Percentiles rank a stretch among this genome's conserved stretches.
phyloP scores from a whole-genome alignment of 2,797 vertebrate species.

The Platalea minor region DNA sequence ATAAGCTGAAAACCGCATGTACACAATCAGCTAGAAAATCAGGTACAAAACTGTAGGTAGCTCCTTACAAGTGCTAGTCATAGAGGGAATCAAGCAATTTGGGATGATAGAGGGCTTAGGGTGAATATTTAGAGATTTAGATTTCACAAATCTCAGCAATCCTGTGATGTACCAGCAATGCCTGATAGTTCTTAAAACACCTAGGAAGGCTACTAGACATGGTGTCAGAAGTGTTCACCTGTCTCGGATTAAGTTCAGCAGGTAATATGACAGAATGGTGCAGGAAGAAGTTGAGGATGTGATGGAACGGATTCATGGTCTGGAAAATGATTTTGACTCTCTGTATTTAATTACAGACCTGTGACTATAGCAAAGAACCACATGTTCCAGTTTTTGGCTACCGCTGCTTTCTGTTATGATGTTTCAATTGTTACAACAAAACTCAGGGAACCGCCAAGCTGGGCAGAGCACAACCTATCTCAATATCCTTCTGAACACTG shows the following conservation, averaged over 20 bases:
- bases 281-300: background rate
- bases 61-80: background rate
- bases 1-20: background rate
- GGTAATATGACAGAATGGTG: background rate
- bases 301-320: background rate
- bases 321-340: background rate
- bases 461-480: background rate
- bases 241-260: background rate
- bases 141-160: background rate
- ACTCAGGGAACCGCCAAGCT: background rate
- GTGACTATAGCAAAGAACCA: background rate
- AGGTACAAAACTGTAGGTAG: background rate
- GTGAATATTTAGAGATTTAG: background rate
- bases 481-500: background rate
- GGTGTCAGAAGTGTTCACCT: background rate
- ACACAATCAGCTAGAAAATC: background rate
- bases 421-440: background rate
- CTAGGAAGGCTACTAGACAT: background rate
- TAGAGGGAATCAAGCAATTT: background rate
- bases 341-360: background rate
- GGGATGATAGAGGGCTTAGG: background rate
- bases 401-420: background rate
- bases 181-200: background rate
- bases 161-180: background rate
- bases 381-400: background rate